Conservation (phyloP, 2,113 vertebrate genomes). For the Toxostoma redivivum region DNA sequence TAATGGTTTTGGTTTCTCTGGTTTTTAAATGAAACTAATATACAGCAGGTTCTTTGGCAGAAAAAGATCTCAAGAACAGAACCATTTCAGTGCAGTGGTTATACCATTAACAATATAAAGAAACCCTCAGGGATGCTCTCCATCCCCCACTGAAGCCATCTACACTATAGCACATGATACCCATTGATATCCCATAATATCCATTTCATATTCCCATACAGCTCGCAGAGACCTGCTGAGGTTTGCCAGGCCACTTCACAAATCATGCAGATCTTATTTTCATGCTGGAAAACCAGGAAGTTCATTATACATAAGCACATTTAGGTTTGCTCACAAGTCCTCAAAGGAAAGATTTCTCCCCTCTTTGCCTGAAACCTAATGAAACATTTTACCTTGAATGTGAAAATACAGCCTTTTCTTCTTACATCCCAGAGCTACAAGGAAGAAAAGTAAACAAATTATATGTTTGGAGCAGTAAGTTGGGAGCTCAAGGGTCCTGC, state of each 20-base stretch:
- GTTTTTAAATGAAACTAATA: not conserved
- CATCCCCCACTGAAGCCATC: not conserved
- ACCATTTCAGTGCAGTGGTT: not conserved
- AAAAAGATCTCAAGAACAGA: not conserved
- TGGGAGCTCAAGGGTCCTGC: not conserved
- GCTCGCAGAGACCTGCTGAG: not conserved
- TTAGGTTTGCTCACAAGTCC: not conserved
- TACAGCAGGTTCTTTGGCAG: not conserved
- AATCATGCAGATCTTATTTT: not conserved
- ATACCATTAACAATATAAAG: not conserved
- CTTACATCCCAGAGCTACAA: constrained; percentile 94
- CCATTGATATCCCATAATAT: not conserved
- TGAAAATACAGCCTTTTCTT: constrained; percentile 93
- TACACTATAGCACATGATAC: not conserved
- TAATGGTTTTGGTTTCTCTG: not conserved
- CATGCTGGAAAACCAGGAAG: not conserved
- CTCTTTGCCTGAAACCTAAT: not conserved
- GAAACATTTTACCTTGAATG: constrained; percentile 83
- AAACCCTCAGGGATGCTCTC: not conserved
- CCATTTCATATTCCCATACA: not conserved
- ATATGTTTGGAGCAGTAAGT: not conserved
- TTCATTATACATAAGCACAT: not conserved
- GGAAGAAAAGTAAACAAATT: not conserved
- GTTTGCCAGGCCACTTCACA: not conserved
- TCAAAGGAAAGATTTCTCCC: not conserved